Base-by-base conservation (phyloP, 1,140 invertebrate species). In the Atta cephalotes region DNA sequence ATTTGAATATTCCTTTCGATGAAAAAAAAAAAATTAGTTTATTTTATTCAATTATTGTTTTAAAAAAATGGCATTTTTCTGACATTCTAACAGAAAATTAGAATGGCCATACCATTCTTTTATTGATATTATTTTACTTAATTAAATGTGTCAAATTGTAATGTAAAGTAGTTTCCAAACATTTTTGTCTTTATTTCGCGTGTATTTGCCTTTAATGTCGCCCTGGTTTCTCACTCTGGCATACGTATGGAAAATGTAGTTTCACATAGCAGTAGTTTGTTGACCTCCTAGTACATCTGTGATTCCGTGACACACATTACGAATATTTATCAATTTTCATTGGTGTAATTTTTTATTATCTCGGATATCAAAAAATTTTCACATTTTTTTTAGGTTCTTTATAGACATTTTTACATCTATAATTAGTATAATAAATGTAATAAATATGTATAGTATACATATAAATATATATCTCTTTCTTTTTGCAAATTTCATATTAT, bases 271-370 rank as follows among this genome's bases (percentile, higher is more conserved):
- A 35, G 45, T 76, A 84, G 56, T 84, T 84, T 62, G 56, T 84
- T 84, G 80, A 84, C 80, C 80, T 84, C 53, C 12, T 74, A 62
- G 72, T 84, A 84, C 80, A 51, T 84, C 39, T 84, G 80, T 58
- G 56, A 84, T 84, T 84, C 25, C 70, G 12, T 74, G 80, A 74
- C 80, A 84, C 45, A 84, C 80, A 84, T 84, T 10, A 28, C 25
- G 56, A 74, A 60, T 63, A 49, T 62, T 74, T 74, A 45, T 39
- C 35, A 18, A 6, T 7, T 31, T 60, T 16, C 16, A 49, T 74
- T 10, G 7, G 0, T 62, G 28, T 25, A 72, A 82, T 62, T 72
- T 82, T 62, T 84, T 14, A 60, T 14, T 10, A 39, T 9, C 3
- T 7, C 10, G 21, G 16, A 66, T n/a, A 31, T 71, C 16, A 35